Evolutionary conservation across 2,888 invertebrate genomes (phyloP), one percentile per base, ranked within the genome.

Genomic region (Nomada hirtipes): DNA sequence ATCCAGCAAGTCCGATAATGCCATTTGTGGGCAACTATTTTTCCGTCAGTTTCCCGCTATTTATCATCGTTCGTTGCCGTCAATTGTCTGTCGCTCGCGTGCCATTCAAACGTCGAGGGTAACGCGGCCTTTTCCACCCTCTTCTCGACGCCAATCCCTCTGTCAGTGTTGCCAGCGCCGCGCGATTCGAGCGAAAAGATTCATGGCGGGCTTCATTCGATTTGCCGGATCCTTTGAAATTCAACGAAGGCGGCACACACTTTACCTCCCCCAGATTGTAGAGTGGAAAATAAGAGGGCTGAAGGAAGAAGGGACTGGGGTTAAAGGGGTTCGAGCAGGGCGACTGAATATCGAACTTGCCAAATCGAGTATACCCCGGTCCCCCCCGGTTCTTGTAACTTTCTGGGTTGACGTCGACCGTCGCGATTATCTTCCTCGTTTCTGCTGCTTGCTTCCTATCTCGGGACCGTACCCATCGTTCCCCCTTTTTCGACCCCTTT

Each of bases 131-230:
- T 74, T 77, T 76, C 76, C 61, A 44, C 26, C n/a, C 20, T 11
- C 15, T 23, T 9, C 59, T 18, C 52, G 63, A 59, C 76, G 20
- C 15, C 79, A 57, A 42, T 50, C 57, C 36, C 76, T 75, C 55
- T 76, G 29, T 15, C 20, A 50, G 7, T 36, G 10, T 36, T 29
- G 70, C 60, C 70, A 73, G 26, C 26, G 52, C 15, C n/a, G 29
- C 42, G 57, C 15, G 52, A 29, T 72, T 69, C 67, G 44, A 36
- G n/a, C 42, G 79, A 65, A 84, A 89, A 89, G 89, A 91, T 90
- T 91, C 91, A 89, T 87, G 75, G 81, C 77, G 82, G 83, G 79
- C 80, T 84, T 90, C 87, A 88, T 89, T 90, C 90, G 90, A 90
- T 90, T 90, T 86, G 88, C 86, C 86, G 84, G 79, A 82, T 76